These are phyloP conservation scores for Empis livida DNA, from an alignment of 2,888 invertebrate genomes.

Conservation along the genomic window DNA sequence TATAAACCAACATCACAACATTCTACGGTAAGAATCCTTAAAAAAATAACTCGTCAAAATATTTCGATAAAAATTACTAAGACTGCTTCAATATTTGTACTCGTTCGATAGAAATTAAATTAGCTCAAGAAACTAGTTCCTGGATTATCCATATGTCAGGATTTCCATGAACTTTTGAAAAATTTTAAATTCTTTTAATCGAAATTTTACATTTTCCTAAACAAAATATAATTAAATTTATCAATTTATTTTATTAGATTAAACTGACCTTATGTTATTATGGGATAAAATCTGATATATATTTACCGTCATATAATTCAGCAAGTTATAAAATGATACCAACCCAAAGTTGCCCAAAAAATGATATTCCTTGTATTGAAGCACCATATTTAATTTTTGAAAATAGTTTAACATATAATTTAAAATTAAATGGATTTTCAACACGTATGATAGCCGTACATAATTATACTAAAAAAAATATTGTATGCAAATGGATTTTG, in stretches of 20 bases:
- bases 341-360: constrained; percentile 2
- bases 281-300: too few relatives aligned
- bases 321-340: too few relatives aligned
- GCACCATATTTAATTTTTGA: constrained; percentile 7
- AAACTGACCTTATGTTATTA: neutral
- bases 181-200: too few relatives aligned
- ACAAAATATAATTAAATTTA: neutral
- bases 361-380: constrained; percentile 3
- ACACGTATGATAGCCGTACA: constrained; percentile 7
- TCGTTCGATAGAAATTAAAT: too few relatives aligned
- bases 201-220: neutral
- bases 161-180: too few relatives aligned
- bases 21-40: neutral
- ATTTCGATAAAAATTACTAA: too few relatives aligned
- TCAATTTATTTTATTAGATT: neutral
- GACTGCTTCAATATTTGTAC: too few relatives aligned
- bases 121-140: too few relatives aligned
- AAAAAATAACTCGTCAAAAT: too few relatives aligned
- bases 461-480: constrained; percentile 2
- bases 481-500: constrained; percentile 5
- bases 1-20: constrained; percentile 1
- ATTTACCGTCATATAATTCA: too few relatives aligned
- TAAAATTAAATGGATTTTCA: constrained; percentile 1
- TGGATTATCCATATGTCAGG: too few relatives aligned
- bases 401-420: constrained; percentile 3